Evolutionary conservation across 2,113 vertebrate genomes (phyloP).

Genomic region (Sinocyclocheilus anshuiensis): DNA sequence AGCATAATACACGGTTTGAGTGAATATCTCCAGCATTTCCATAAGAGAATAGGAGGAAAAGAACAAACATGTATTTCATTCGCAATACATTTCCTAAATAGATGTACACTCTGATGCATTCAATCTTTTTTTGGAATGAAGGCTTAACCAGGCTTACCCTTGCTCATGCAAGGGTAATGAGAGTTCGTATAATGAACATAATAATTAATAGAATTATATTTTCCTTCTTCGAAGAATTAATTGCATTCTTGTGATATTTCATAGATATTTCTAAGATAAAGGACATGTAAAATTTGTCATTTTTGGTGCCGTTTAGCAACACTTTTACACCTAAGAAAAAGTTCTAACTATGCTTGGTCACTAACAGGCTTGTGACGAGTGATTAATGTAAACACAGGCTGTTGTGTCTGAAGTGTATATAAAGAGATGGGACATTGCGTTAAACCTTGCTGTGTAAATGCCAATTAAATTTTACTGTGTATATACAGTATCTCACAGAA

Average conservation of each 20-base stretch:
- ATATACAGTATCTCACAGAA: too few species aligned
- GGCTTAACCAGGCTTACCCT: not conserved
- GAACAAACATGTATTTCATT: not conserved
- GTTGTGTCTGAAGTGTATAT: not conserved
- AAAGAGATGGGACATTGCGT: not conserved
- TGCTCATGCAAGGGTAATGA: not conserved
- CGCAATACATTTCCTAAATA: not conserved
- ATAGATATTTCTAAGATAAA: not conserved
- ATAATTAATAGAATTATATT: not conserved
- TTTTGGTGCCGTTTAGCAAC: not conserved
- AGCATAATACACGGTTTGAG: not conserved
- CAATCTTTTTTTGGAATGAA: not conserved
- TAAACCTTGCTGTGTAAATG: not conserved
- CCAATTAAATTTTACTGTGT: not conserved
- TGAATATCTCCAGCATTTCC: not conserved
- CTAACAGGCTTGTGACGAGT: not conserved
- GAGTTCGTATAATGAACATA: not conserved
- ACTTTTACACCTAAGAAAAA: not conserved
- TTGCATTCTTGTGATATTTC: not conserved
- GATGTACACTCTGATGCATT: not conserved
- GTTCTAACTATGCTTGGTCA: not conserved
- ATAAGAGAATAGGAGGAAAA: not conserved
- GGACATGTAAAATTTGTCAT: not conserved
- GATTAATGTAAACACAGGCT: not conserved
- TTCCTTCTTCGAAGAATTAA: not conserved